Conservation (phyloP, 2,888 invertebrate species). For the Ecdyonurus torrentis region DNA sequence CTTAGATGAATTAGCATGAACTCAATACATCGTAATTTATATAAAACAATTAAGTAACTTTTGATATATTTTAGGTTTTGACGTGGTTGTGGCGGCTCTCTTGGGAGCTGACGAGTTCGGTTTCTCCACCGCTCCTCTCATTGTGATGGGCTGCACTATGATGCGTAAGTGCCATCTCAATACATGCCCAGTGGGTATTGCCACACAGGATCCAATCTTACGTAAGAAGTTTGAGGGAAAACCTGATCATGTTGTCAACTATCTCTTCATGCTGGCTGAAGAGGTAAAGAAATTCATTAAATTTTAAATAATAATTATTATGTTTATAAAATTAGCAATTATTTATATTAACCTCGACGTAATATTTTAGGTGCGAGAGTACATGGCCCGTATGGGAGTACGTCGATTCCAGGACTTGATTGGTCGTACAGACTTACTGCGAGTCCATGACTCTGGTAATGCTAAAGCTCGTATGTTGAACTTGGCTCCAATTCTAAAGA, state of each 20-base stretch:
- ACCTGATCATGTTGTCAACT: constrained; percentile 95
- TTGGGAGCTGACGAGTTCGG: constrained; percentile 98
- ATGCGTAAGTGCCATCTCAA: constrained; percentile 99
- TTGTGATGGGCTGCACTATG: constrained; percentile 98
- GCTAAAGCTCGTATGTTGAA: constrained; percentile 74
- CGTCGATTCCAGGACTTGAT: constrained; percentile 77
- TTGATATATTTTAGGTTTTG: constrained; percentile 44
- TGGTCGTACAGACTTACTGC: constrained; percentile 77
- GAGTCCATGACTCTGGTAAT: constrained; percentile 52
- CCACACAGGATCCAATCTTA: constrained; percentile 92
- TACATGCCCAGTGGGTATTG: constrained; percentile 97
- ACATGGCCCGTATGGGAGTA: constrained; percentile 86
- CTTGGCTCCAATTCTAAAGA: constrained; percentile 69
- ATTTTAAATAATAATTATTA: not conserved
- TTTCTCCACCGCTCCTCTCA: constrained; percentile 94
- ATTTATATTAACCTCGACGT: not conserved
- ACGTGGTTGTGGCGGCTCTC: constrained; percentile 87
- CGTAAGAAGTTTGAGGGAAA: constrained; percentile 94
- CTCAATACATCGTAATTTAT: not conserved
- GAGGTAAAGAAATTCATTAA: constrained; percentile 53
- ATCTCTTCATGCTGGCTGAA: constrained; percentile 93
- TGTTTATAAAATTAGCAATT: not conserved
- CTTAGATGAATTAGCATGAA: not conserved
- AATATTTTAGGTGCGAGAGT: constrained; percentile 49
- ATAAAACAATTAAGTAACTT: not conserved